Base-by-base conservation (phyloP, 1,140 invertebrate genomes). In the Zaprionus taronus region DNA sequence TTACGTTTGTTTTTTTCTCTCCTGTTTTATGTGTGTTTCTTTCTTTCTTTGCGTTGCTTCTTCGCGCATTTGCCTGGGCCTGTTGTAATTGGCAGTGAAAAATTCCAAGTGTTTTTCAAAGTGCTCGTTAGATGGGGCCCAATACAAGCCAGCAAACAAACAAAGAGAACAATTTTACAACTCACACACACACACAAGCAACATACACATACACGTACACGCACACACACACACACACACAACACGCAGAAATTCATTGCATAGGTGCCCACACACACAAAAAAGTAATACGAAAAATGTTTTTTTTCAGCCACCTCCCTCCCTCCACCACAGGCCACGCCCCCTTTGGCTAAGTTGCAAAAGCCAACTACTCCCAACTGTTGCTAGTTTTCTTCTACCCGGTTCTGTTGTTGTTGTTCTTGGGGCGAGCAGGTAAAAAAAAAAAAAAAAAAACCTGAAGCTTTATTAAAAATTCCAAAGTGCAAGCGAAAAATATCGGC, bases 41-140 rank as follows among this genome's bases (percentile, higher is more conserved):
- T 62, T 44, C 4, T 56, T 38, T 47, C 31, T 20, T 58, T 72
- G n/a, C n/a, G n/a, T 47, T 47, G n/a, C n/a, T 72, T 28, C 49
- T 17, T 58, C 56, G 53, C 56, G 15, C 58, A 72, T 72, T 77
- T 61, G 61, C 36, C 26, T 66, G 49, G 55, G 44, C 64, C 41
- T 41, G 20, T 76, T 77, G 73, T 79, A 79, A 79, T 79, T 79
- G 77, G 77, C 77, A 79, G 76, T 79, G 68, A 79, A 77, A 79
- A 79, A 79, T 79, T 79, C 77, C 77, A 79, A 77, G 77, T 80
- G 71, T 78, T 74, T 78, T 69, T 73, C 71, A 74, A 74, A 74
- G 76, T 74, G 60, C 76, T 68, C 76, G 57, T 49, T 65, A 61
- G 77, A 56, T 79, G 77, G 66, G 77, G 72, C 51, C 67, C 60